Evolutionary conservation across 30 jellyfish, hydroid and myxozoan genomes (phyloP), one percentile per base, ranked within the genome.

Genomic region (Turritopsis dohrnii): DNA sequence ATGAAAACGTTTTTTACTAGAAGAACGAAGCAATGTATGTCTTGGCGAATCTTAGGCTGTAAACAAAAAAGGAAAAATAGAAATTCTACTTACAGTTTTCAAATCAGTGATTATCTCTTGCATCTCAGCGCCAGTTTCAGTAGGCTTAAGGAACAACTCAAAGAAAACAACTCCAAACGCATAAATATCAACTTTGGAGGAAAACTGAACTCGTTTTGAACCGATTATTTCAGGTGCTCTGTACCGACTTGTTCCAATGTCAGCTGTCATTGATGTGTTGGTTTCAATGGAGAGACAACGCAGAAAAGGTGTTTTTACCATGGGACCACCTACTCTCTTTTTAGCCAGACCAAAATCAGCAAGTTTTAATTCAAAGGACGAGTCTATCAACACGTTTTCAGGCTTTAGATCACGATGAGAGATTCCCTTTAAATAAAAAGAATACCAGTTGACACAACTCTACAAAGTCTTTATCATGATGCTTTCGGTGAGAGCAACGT

Each of bases 311-410:
- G 28, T 23, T 16, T 9, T 0, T 9, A 27, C 22, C 19, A 23
- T 23, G 19, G 31, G 28, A 19, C 9, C 28, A 27, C 77, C 77
- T n/a, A 27, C 8, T 69, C 19, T 69, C 53, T 74, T 26, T 74
- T 74, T 74, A 21, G 83, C 83, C 65, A 74, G 0, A 23, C 83
- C 83, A 29, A 74, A 74, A 74, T 74, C 83, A 8, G 83, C 83
- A 7, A 74, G 65, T 74, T 74, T 74, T 29, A 74, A 74, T 29
- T 26, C 65, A 74, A 21, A 18, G 7, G 28, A 20, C 9, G 65
- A 23, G 24, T 74, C 27, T 8, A 74, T 24, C 65, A 74, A 29
- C 18, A 74, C 65, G 60, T 74, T 74, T 29, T 74, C 83, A 16
- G 83, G 83, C 8, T 74, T 74, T 0, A 74, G 8, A 74, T 74